A percentile compares a stretch with the other conserved stretches of the same genome.
Conservation (phyloP, 2,797 vertebrate species). For the Lagocephalus sceleratus region DNA sequence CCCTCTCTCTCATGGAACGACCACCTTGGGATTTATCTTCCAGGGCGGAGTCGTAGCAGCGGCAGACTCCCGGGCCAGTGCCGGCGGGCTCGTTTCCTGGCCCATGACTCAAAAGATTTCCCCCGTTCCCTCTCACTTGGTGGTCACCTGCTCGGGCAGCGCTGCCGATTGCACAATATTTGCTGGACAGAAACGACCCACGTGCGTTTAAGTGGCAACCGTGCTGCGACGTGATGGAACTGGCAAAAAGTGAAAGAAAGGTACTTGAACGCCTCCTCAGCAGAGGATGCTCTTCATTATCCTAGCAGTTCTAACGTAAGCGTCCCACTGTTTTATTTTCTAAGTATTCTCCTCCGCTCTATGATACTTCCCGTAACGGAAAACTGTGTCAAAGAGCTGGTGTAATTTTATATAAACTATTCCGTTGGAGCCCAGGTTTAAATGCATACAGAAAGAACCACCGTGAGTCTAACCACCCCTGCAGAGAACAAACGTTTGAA, state of each 20-base stretch:
- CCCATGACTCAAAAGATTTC: conserved; percentile 77
- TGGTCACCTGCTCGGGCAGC: conserved; percentile 84
- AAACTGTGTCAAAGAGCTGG: not conserved
- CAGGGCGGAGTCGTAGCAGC: conserved; percentile 83
- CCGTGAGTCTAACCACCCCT: conserved; percentile 5
- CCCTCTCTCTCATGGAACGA: conserved; percentile 79
- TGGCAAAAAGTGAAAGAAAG: not conserved
- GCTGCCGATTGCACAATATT: conserved; percentile 78
- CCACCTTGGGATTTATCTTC: conserved; percentile 83
- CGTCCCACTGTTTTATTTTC: no score
- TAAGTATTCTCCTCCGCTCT: not conserved
- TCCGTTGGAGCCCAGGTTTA: conserved; percentile 9
- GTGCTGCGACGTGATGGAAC: not conserved
- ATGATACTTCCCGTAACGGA: not conserved
- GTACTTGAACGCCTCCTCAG: not conserved
- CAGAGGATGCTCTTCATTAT: not conserved
- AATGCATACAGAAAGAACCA: conserved; percentile 14
- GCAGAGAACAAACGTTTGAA: no score
- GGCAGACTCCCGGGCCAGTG: conserved; percentile 84
- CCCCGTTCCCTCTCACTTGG: conserved; percentile 80
- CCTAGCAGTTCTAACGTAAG: not conserved
- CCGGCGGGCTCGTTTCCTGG: conserved; percentile 74
- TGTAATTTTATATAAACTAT: not conserved
- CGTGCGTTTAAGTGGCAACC: not conserved
- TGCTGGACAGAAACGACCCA: not conserved